Conservation (phyloP, 2,888 invertebrate species). For the Boloria euphrosyne region DNA sequence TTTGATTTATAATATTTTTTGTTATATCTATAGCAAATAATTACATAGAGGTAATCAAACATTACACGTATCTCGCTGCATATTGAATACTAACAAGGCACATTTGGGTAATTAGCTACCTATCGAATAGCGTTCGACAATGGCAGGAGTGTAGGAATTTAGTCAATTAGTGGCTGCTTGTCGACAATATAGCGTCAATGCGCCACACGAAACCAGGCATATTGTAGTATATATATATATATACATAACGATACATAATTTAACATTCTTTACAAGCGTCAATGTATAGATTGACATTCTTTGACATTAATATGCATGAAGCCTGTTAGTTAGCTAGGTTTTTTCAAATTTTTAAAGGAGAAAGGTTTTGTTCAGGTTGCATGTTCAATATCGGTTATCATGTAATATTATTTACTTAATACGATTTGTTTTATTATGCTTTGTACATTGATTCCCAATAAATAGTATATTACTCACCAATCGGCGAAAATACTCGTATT, state of each 20-base stretch:
- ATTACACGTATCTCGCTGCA: slow-evolving; percentile 1
- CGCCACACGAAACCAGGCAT: slow-evolving; percentile 2
- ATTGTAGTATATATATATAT: not conserved
- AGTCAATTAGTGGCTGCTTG: slow-evolving; percentile 28
- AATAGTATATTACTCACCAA: too few relatives aligned
- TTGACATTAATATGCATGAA: too few relatives aligned
- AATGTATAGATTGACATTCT: too few relatives aligned
- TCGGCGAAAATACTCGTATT: too few relatives aligned
- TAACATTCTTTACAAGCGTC: too few relatives aligned
- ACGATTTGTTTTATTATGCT: too few relatives aligned
- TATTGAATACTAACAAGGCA: slow-evolving; percentile 22
- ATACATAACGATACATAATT: not conserved
- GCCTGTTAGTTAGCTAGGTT: too few relatives aligned
- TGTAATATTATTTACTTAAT: too few relatives aligned
- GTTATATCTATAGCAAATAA: not conserved
- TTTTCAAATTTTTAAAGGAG: too few relatives aligned
- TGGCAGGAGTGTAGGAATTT: slow-evolving; percentile 28
- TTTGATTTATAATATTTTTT: not conserved
- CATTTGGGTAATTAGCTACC: slow-evolving; percentile 28
- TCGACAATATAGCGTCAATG: slow-evolving; percentile 12
- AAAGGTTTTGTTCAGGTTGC: too few relatives aligned
- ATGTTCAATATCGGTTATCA: too few relatives aligned
- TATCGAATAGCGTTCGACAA: slow-evolving; percentile 22
- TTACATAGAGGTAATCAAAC: not conserved
- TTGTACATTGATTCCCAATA: too few relatives aligned